Evolutionary conservation across 2,113 vertebrate species (phyloP).

Genomic region (Scolopax mira): DNA sequence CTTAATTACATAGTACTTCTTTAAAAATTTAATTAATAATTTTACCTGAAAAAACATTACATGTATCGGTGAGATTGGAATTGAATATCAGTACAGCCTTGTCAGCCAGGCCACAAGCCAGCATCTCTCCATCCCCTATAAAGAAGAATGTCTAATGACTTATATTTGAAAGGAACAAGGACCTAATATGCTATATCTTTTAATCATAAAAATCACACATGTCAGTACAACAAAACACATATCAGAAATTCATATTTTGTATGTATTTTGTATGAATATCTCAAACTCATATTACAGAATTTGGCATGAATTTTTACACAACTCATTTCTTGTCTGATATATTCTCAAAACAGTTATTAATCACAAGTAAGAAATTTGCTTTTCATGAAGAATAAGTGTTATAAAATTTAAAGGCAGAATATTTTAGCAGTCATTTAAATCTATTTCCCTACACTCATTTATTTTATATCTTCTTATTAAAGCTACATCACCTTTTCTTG

Average conservation of each 20-base stretch:
- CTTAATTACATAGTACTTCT: not conserved
- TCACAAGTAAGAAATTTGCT: not conserved
- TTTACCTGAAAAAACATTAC: constrained; percentile 82
- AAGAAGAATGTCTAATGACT: not conserved
- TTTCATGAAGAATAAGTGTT: not conserved
- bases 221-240: not conserved
- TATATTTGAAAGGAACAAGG: not conserved
- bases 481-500: not conserved
- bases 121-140: constrained; percentile 81
- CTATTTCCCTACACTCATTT: not conserved
- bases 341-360: not conserved
- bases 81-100: constrained; percentile 76
- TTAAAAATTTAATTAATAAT: not conserved
- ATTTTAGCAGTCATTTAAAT: not conserved
- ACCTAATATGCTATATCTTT: not conserved
- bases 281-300: not conserved
- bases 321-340: not conserved
- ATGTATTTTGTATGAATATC: not conserved
- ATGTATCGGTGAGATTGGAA: constrained; percentile 70
- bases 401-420: not conserved
- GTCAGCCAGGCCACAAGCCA: constrained; percentile 86
- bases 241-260: not conserved
- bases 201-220: not conserved
- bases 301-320: not conserved
- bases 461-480: not conserved